Evolutionary conservation across 1,140 invertebrate genomes (phyloP).

Genomic region (Eumaeus atala): DNA sequence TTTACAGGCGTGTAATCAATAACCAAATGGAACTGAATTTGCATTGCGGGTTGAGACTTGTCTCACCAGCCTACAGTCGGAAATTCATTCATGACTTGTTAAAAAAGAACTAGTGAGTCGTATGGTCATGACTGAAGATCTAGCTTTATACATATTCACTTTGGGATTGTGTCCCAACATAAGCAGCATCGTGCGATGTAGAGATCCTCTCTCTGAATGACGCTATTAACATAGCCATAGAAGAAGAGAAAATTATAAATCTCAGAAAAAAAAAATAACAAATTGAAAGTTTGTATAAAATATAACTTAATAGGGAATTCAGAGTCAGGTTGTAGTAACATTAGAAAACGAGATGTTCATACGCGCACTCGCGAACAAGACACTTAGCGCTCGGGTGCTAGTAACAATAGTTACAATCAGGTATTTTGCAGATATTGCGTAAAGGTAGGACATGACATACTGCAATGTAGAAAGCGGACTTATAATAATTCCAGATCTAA

Average conservation of each 20-base stretch:
- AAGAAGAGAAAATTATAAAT: constrained; percentile 24
- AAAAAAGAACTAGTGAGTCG: constrained; percentile 22
- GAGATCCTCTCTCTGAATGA: constrained; percentile 18
- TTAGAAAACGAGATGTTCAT: background rate
- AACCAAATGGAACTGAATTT: constrained; percentile 12
- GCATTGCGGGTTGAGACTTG: constrained; percentile 9
- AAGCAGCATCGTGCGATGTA: constrained; percentile 20
- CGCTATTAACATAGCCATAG: constrained; percentile 21
- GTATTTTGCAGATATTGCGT: background rate
- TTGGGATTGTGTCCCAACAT: constrained; percentile 13
- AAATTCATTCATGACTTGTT: constrained; percentile 20
- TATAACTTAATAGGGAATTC: constrained; percentile 10
- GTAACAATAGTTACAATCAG: background rate
- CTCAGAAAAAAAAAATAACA: background rate
- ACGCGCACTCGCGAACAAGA: background rate
- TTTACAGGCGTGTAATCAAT: constrained; percentile 8
- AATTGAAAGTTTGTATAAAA: background rate
- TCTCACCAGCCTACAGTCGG: constrained; percentile 14
- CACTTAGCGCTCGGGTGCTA: background rate
- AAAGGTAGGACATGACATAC: constrained; percentile 3
- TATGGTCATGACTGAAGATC: constrained; percentile 24
- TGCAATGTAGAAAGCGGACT: constrained; percentile 1
- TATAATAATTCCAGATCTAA: constrained; percentile 4
- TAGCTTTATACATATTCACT: constrained; percentile 18
- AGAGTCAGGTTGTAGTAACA: constrained; percentile 2